Evolutionary conservation across 2,113 vertebrate genomes (phyloP), one percentile per base, ranked within the genome.

Genomic region (Castor canadensis): DNA sequence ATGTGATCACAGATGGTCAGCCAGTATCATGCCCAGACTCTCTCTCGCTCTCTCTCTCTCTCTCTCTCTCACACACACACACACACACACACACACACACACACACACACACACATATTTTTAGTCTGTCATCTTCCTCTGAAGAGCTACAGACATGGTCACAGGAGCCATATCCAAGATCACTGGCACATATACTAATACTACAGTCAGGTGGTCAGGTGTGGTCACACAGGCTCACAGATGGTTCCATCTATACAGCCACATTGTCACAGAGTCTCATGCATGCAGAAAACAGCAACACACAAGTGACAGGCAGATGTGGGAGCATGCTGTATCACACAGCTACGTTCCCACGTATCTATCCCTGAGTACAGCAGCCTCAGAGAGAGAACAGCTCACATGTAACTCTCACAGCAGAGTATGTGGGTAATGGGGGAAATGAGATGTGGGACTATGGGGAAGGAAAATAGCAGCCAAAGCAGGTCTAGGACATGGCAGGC

Each of bases 361-460:
- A 67, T 45, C 40, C 43, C 83, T 11, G 2, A 13, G 62, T 56
- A 62, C 10, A 3, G 30, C 3, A 9, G 13, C 56, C 87, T 93
- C 49, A 13, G 81, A 9, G 30, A n/a, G 45, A 87, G 9, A 4
- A 67, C 0, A 35, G 66, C 56, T 77, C 60, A 60, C 47, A 22
- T 2, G 8, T n/a, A 45, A 19, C 7, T 56, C 84, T 73, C 62
- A 35, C 12, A 64, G 54, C 35, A 0, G 15, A 81, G 91, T 81
- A 75, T 28, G 22, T 0, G 77, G 91, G 71, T 58, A 19, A 97
- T 19, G 35, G 76, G 88, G 85, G 47, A 60, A 40, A 95, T 80
- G 92, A 93, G 38, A 89, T 84, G 89, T 15, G 26, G 64, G 67
- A 32, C 49, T 4, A 38, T 1, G 10, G 38, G 75, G 56, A 89